A percentile compares a stretch with the other conserved stretches of the same genome.
These are phyloP conservation scores for Pterocles orientalis DNA, from an alignment of 2,113 vertebrate species.

Conservation along the genomic window DNA sequence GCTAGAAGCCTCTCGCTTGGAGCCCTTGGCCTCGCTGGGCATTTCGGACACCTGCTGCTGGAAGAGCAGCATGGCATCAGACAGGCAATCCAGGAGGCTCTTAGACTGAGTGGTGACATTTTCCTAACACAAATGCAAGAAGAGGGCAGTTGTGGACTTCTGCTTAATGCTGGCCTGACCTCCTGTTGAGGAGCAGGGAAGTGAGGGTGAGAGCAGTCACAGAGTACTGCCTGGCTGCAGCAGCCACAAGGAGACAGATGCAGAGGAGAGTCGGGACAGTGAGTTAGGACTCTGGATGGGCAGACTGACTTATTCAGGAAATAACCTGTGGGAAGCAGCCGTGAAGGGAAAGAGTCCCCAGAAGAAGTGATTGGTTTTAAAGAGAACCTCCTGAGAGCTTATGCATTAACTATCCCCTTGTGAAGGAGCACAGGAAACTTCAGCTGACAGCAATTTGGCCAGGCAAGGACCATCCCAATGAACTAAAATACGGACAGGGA, in stretches of 20 bases:
- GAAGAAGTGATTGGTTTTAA: neutral
- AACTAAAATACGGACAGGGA: neutral
- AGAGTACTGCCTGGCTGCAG: fast-evolving
- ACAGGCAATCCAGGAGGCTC: neutral
- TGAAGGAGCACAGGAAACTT: neutral
- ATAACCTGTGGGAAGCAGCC: neutral
- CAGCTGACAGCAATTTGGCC: neutral
- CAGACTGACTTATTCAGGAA: neutral
- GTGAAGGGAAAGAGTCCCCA: neutral
- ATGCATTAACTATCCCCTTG: neutral
- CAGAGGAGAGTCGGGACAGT: neutral
- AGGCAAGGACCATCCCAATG: neutral
- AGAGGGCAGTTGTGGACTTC: neutral
- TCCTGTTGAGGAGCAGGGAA: neutral
- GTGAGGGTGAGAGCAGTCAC: neutral
- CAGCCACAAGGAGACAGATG: neutral
- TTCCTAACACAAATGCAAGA: neutral
- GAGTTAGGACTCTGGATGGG: neutral
- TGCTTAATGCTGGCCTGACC: neutral
- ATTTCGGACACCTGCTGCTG: neutral
- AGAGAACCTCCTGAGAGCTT: neutral
- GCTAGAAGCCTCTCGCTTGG: neutral
- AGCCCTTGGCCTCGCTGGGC: neutral
- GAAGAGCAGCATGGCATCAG: neutral
- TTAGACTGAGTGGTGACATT: neutral